Evolutionary conservation across 2,113 vertebrate genomes (phyloP).

Genomic region (Neomonachus schauinslandi): DNA sequence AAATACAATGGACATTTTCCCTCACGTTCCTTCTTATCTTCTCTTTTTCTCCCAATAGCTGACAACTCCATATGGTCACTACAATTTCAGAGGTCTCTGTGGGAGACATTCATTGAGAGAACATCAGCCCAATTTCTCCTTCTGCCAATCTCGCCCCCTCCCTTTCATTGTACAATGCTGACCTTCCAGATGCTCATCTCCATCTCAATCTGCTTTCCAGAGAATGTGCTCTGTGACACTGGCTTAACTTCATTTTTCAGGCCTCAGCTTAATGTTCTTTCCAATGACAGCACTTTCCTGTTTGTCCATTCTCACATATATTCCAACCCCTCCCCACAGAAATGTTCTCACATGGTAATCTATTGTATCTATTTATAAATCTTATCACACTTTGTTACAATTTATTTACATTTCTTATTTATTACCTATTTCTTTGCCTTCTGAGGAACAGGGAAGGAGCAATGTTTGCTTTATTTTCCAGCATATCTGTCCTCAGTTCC

Average conservation of each 20-base stretch:
- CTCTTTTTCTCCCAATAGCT: not conserved
- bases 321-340: not conserved
- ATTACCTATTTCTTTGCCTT: not conserved
- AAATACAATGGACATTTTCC: not conserved
- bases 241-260: not conserved
- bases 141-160: not conserved
- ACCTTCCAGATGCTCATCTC: not conserved
- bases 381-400: not conserved
- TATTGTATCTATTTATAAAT: not conserved
- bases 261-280: not conserved
- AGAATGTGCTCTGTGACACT: not conserved
- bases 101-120: not conserved
- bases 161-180: rapidly evolving
- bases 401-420: not conserved
- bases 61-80: not conserved
- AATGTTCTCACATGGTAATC: not conserved
- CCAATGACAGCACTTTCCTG: not conserved
- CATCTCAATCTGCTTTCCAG: not conserved
- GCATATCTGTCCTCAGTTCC: not conserved
- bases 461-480: not conserved
- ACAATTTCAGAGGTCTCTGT: not conserved
- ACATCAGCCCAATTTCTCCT: not conserved
- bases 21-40: not conserved
- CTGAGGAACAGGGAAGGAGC: not conserved
- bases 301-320: not conserved